A percentile compares a stretch with the other conserved stretches of the same genome.
phyloP scores from a whole-genome alignment of 53 echinoderm and acorn worm genomes.

The Antedon mediterranea region DNA sequence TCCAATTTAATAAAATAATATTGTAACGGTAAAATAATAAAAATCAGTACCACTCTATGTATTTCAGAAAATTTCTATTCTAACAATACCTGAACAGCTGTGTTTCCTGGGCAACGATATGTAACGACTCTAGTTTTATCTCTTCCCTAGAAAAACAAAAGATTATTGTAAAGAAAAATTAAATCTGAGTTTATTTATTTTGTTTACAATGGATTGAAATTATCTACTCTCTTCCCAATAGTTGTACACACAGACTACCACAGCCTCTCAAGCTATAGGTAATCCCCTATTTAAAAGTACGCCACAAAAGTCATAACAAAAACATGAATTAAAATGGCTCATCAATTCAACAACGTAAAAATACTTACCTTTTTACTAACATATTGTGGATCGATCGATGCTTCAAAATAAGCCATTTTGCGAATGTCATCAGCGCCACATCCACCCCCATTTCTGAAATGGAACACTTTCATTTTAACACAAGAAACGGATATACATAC shows the following conservation, averaged over 20 bases:
- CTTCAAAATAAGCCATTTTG: slow-evolving; percentile 91
- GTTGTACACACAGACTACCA: too few species aligned
- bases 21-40: background rate
- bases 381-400: slow-evolving; percentile 77
- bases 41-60: background rate
- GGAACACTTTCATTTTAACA: too few species aligned
- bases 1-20: background rate
- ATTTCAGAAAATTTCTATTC: background rate
- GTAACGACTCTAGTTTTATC: slow-evolving; percentile 84
- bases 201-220: too few species aligned
- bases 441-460: slow-evolving; percentile 70
- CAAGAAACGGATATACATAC: too few species aligned
- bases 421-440: slow-evolving; percentile 72
- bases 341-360: too few species aligned
- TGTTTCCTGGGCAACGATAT: slow-evolving; percentile 87
- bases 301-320: too few species aligned
- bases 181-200: too few species aligned
- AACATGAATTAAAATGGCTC: too few species aligned
- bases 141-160: slow-evolving; percentile 37
- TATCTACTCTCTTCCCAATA: too few species aligned
- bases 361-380: slow-evolving; percentile 41
- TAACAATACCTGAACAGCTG: slow-evolving; percentile 88
- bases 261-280: too few species aligned
- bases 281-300: too few species aligned
- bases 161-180: too few species aligned